Base-by-base conservation (phyloP, 2,113 vertebrate genomes). In the Percopsis transmontana region DNA sequence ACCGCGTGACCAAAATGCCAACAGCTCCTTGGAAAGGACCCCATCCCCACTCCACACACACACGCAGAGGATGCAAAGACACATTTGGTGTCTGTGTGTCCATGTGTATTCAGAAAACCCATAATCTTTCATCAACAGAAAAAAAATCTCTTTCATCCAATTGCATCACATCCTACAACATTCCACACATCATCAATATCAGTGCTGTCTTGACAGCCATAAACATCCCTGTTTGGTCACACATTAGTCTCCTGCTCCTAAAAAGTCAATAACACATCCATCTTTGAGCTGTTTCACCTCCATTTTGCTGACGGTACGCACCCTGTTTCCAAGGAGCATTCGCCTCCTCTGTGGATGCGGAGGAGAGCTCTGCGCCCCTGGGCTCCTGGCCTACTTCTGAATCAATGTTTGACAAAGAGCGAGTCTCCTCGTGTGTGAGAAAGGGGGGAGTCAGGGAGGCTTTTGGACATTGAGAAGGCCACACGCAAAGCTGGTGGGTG, bases 401-500 rank as follows among this genome's bases (percentile, higher is more conserved):
- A 88, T 89, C 84, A 83, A 74, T 87, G 87, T 90, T 91, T 89
- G 84, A 88, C 84, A 86, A 84, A 83, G 73, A 85, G 75, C 68
- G 48, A 84, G 71, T 68, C 76, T 85, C 77, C 87, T 76, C 76
- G 70, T 69, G 67, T 85, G 84, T 72, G 69, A 68, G 72, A 81
- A 65, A 76, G 10, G 63, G 70, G 68, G 67, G 83, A 84, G 85
- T 80, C 79, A 76, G 70, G 70, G 54, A 77, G 66, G 70, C 66
- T 83, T 68, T 62, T 18, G 68, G 68, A 62, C 58, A 68, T 72
- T 5, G 77, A 81, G 82, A 66, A 62, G 85, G 80, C 84, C 87
- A 86, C 85, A 85, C 73, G 57, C 82, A 69, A 77, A 83, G 63
- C 72, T 51, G 48, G 74, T 77, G 65, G 77, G 64, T 78, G 68